Percentiles rank a stretch among this genome's conserved stretches.
Evolutionary conservation across 2,888 invertebrate genomes (phyloP).

Genomic region (Cremastinae sp.): DNA sequence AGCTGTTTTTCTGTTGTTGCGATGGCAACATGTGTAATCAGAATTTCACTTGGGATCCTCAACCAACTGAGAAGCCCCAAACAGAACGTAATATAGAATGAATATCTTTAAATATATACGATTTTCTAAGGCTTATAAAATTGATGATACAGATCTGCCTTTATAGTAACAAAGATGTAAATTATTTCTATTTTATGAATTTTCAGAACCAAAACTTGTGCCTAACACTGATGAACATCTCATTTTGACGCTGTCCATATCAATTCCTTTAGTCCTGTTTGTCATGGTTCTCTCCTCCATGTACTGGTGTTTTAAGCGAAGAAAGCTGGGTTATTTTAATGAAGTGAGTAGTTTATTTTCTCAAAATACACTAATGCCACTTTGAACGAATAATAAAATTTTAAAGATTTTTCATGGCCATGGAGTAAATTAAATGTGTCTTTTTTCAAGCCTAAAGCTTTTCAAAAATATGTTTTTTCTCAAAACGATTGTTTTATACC

Average conservation of each 20-base stretch:
- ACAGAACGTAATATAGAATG: constrained; percentile 60
- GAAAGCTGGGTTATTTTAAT: constrained; percentile 87
- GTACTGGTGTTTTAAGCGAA: constrained; percentile 86
- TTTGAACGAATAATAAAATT: constrained; percentile 26
- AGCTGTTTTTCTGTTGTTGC: constrained; percentile 93
- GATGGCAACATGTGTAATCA: constrained; percentile 91
- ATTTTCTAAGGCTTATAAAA: too few relatives aligned
- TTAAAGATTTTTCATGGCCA: too few relatives aligned
- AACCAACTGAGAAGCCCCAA: constrained; percentile 83
- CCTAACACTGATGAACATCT: constrained; percentile 75
- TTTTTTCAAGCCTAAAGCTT: too few relatives aligned
- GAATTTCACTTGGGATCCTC: constrained; percentile 87
- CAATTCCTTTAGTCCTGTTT: constrained; percentile 74
- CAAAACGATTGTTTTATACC: too few relatives aligned
- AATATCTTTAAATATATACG: too few relatives aligned
- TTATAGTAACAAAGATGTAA: not conserved
- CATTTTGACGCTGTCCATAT: constrained; percentile 74
- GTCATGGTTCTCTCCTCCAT: constrained; percentile 69
- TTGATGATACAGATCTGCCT: too few relatives aligned
- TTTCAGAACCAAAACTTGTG: constrained; percentile 73
- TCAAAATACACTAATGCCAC: constrained; percentile 2
- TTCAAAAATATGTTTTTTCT: too few relatives aligned
- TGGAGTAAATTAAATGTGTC: too few relatives aligned
- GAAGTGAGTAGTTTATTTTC: constrained; percentile 78
- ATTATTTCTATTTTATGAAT: not conserved